Conservation (phyloP, 2,113 vertebrate genomes). For the Bostrychus sinensis region DNA sequence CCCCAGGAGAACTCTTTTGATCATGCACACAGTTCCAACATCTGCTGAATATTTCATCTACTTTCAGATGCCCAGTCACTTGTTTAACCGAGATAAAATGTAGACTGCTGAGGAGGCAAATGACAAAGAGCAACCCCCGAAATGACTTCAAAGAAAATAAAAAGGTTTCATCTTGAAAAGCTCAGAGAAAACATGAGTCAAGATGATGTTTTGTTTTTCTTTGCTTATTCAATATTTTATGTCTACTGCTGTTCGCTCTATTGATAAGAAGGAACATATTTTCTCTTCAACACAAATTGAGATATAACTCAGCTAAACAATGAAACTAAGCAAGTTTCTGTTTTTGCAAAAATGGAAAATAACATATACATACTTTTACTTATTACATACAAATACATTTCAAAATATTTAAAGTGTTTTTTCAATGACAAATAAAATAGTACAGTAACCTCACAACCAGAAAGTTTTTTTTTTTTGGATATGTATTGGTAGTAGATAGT, state of each 20-base stretch:
- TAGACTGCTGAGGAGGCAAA: neutral
- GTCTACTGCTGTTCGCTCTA: neutral
- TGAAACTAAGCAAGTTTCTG: too few relatives aligned
- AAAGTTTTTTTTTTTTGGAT: too few relatives aligned
- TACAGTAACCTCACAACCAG: too few relatives aligned
- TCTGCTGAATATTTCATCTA: constrained; percentile 55
- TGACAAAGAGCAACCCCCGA: neutral
- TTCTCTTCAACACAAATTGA: too few relatives aligned
- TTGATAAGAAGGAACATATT: too few relatives aligned
- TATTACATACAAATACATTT: too few relatives aligned
- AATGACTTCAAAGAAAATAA: neutral
- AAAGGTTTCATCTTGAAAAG: neutral
- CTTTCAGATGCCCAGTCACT: constrained; percentile 21
- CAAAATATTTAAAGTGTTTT: too few relatives aligned
- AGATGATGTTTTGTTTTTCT: neutral
- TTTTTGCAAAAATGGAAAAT: too few relatives aligned
- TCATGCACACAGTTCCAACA: constrained; percentile 48
- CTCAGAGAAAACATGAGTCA: neutral
- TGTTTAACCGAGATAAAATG: neutral
- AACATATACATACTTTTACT: too few relatives aligned
- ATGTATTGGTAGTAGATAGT: too few relatives aligned
- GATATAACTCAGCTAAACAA: too few relatives aligned
- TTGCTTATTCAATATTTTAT: neutral
- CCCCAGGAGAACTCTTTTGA: constrained; percentile 46
- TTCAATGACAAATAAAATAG: too few relatives aligned